These are phyloP conservation scores for Bubo blakistoni DNA, from an alignment of 2,113 vertebrate genomes.

Conservation along the genomic window DNA sequence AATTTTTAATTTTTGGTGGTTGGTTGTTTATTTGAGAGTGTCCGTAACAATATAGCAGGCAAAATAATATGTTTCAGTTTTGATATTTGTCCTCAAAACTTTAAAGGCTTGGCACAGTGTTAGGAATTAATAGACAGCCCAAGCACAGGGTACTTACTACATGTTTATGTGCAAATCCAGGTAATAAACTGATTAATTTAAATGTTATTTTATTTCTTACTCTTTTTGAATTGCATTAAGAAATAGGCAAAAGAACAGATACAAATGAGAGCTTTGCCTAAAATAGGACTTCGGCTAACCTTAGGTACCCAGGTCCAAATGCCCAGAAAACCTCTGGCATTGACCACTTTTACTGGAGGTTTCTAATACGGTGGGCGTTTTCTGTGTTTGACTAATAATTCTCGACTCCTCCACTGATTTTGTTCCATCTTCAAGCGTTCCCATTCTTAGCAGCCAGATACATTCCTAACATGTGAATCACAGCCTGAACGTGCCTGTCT, in stretches of 20 bases:
- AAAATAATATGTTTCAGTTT: neutral
- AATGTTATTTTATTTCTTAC: neutral
- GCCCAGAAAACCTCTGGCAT: neutral
- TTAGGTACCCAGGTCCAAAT: neutral
- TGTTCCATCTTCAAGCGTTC: neutral
- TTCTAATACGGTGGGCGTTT: neutral
- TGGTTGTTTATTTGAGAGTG: no score
- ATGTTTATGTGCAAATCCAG: neutral
- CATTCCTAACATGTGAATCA: neutral
- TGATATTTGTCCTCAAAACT: neutral
- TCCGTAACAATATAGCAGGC: neutral
- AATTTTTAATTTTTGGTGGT: no score
- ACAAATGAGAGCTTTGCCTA: neutral
- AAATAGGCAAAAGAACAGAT: neutral
- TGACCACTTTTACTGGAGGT: neutral
- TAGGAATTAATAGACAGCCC: neutral
- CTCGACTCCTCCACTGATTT: neutral
- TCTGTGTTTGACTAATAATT: neutral
- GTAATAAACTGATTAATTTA: neutral
- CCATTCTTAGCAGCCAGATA: neutral
- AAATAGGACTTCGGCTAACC: neutral
- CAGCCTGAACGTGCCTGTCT: neutral
- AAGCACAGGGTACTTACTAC: neutral
- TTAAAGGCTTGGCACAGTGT: neutral
- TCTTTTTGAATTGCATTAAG: neutral